These are phyloP conservation scores for Leucoraja ocellata DNA, from an alignment of 2,797 vertebrate genomes.

Conservation along the genomic window DNA sequence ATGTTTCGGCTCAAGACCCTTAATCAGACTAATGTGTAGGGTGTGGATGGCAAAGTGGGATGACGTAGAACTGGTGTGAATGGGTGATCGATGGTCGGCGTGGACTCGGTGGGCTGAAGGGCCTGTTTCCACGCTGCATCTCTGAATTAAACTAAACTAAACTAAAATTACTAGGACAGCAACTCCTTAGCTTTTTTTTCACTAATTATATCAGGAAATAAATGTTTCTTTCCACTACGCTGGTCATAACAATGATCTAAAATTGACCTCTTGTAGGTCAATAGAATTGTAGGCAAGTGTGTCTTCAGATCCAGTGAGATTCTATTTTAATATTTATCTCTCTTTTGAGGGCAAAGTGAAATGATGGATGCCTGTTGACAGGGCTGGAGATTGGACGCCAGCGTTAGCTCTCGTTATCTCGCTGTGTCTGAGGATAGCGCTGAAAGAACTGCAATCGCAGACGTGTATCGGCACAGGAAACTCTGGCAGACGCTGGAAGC, in stretches of 20 bases:
- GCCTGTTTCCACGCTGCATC: too few species aligned
- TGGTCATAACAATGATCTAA: neutral
- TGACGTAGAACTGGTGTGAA: too few species aligned
- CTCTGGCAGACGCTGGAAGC: neutral
- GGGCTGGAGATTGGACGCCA: neutral
- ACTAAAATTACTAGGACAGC: neutral
- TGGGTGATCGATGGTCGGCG: too few species aligned
- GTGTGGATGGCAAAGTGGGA: too few species aligned
- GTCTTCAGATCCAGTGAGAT: neutral
- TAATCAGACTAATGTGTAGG: too few species aligned
- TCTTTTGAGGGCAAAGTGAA: neutral
- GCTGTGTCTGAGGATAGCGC: neutral
- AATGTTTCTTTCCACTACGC: neutral
- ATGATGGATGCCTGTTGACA: neutral
- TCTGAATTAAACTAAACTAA: too few species aligned
- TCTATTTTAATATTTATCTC: neutral
- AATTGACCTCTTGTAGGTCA: neutral
- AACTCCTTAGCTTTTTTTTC: neutral
- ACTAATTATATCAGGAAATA: neutral
- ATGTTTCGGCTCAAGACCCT: too few species aligned
- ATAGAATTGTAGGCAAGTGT: neutral
- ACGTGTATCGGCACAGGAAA: constrained; percentile 17
- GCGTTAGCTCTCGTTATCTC: neutral
- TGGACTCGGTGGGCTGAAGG: too few species aligned
- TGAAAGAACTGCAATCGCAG: neutral